Base-by-base conservation (phyloP, 2,888 invertebrate genomes). In the Meta bourneti region DNA sequence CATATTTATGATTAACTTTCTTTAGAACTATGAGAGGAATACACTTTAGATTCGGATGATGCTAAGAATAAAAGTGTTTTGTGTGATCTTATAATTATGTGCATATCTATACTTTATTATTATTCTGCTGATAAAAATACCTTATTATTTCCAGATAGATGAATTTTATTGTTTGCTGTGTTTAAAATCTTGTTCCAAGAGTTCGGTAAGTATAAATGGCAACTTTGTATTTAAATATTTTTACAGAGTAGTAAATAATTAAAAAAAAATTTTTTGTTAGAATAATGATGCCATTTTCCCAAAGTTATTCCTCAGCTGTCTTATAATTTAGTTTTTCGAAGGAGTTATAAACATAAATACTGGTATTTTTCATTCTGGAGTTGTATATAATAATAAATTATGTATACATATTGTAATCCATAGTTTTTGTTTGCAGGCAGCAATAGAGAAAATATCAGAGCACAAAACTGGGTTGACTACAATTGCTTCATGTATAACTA, bases 91-190 rank as follows among this genome's bases (percentile, higher is more conserved):
- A 34, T 34, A 34, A 34, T 34, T 34, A 34, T 34, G 34, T 34
- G 34, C 61, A 61, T 61, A 48, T 34, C 34, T 9, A 20, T 74
- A 74, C 9, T 48, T 48, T 34, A 11, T 34, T 11, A 75, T 20
- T 48, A 74, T 74, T 11, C 8, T 48, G 5, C 34, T 16, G 5
- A 34, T 74, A 5, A 20, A 74, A 74, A 19, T 49, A 20, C 69
- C 69, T 48, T 74, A 34, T 34, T 85, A 51, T 85, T 94, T 94
- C 0, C 96, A 98, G 91, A 95, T 98, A 69, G 98, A 98, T 94
- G 98, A 98, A 95, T 96, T 98, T 93, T 97, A 98, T 92, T 98
- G 98, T 95, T 96, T 98, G 95, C 97, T 98, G 95, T 98, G 98
- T 94, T 95, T 98, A 6, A 97, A 97, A 89, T 94, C 94, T 11